A percentile compares a stretch with the other conserved stretches of the same genome.
Evolutionary conservation across 2,113 vertebrate genomes (phyloP).

Genomic region (Paradoxurus hermaphroditus): DNA sequence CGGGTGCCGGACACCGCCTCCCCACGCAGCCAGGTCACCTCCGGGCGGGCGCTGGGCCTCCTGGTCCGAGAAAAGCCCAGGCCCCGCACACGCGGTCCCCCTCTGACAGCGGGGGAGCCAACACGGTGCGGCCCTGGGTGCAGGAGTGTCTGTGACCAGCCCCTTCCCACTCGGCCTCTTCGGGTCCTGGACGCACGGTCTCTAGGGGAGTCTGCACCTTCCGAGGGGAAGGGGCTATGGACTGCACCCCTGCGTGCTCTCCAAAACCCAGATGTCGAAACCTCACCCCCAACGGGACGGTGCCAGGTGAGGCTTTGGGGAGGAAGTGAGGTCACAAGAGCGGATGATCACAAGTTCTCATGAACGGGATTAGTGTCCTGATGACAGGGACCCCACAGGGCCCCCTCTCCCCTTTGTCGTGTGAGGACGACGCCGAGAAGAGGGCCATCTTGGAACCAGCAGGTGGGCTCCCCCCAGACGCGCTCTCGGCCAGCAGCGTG

Average conservation of each 20-base stretch:
- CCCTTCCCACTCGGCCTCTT: no score
- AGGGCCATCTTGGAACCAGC: background rate
- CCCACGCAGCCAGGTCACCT: background rate
- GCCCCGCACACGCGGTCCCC: rapidly evolving
- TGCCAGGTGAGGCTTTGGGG: background rate
- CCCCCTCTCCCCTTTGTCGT: rapidly evolving
- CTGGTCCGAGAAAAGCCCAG: background rate
- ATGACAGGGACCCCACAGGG: background rate
- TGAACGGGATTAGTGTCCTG: background rate
- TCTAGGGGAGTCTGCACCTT: rapidly evolving
- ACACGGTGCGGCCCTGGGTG: rapidly evolving
- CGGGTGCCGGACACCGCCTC: background rate
- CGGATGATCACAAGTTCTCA: no score
- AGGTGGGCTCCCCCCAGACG: background rate
- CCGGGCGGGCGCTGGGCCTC: rapidly evolving
- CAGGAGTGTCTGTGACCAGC: background rate
- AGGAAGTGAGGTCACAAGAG: background rate
- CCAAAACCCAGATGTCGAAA: background rate
- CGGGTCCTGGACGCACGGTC: background rate
- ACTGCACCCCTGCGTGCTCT: background rate
- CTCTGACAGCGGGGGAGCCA: background rate
- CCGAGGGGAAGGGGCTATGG: background rate
- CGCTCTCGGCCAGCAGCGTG: background rate
- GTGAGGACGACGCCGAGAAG: rapidly evolving
- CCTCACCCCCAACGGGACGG: background rate